Evolutionary conservation across 1,140 invertebrate species (phyloP), one percentile per base, ranked within the genome.

Genomic region (Philaenus spumarius): DNA sequence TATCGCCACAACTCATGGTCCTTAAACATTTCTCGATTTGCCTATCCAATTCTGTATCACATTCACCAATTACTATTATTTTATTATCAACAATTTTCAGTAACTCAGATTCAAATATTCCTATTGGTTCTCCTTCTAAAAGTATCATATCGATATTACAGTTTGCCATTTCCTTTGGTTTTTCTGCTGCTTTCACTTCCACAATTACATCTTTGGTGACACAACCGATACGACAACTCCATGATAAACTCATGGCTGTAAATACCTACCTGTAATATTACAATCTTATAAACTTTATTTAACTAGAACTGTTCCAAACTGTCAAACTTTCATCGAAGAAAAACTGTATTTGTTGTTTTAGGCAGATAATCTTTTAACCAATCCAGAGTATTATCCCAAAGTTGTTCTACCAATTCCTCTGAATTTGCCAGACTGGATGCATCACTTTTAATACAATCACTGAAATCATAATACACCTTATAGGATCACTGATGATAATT

Each of bases 31-130:
- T 39, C 11, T 64, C 61, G 17, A 64, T 19, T 11, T 54, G 58
- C 11, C 60, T 56, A 47, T 64, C 63, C 39, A 62, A 47, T 34
- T 39, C 50, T 34, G 58, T 60, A 24, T 62, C 61, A 14, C 61
- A 55, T 15, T 62, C 55, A n/a, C 63, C 63, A 2, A 62, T 51
- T n/a, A 42, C 48, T 17, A 62, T 22, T 14, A 14, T 24, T 1
- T 30, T 34, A 48, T 47, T 26, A 42, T 51, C 57, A 24, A 24
- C 19, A 12, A 34, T 39, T 35, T 23, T 52, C 39, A 45, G 30
- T 15, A 53, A 54, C 19, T 54, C 58, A 5, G 58, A 26, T 0
- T 58, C 56, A 4, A 22, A 30, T 9, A n/a, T 37, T 17, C 52
- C 47, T 35, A 19, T 2, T 20, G 22, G 30, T 4, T 37, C 46